Base-by-base conservation (phyloP, 2,888 invertebrate species). In the Altica lythri region DNA sequence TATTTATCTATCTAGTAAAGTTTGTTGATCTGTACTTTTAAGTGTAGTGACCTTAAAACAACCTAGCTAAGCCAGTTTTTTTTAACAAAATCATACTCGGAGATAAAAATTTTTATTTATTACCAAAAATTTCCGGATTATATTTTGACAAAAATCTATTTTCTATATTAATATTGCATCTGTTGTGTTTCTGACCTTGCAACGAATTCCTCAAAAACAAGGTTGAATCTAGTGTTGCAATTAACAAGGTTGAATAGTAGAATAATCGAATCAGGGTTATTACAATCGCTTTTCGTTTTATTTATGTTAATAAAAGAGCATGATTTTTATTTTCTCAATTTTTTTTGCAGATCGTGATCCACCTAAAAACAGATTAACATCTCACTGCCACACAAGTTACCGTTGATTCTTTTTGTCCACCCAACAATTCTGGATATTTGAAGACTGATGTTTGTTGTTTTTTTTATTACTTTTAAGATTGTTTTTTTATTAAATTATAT, bases 401-500 rank as follows among this genome's bases (percentile, higher is more conserved):
- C 76, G 71, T 67, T 72, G 53, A 75, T 74, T 75, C 75, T 40
- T 75, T 71, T 67, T 72, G 54, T 59, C 59, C 55, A 63, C 64
- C 67, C 72, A 70, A 68, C 67, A 58, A 66, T 72, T 69, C 72
- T 69, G 75, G 74, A 75, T 74, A 72, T 71, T 71, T 69, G 70
- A 76, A 76, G 76, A 76, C 76, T 76, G 76, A 76, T 74, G 73
- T 72, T 64, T 49, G 49, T 75, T 76, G 74, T 75, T 76, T 73
- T 72, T 75, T 74, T 74, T 74, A 71, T 70, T 72, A 72, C 67
- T 71, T 71, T 63, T 71, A 72, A 72, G 67, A 67, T 69, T 70
- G 68, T 70, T 75, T 75, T n/a, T 73, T 74, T 75, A 71, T 75
- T 76, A 76, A 77, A 75, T 77, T 77, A 75, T 76, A 72, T 72